Percentiles rank a stretch among this genome's conserved stretches.
phyloP scores from a whole-genome alignment of 2,797 vertebrate genomes.

The Aldrovandia affinis region DNA sequence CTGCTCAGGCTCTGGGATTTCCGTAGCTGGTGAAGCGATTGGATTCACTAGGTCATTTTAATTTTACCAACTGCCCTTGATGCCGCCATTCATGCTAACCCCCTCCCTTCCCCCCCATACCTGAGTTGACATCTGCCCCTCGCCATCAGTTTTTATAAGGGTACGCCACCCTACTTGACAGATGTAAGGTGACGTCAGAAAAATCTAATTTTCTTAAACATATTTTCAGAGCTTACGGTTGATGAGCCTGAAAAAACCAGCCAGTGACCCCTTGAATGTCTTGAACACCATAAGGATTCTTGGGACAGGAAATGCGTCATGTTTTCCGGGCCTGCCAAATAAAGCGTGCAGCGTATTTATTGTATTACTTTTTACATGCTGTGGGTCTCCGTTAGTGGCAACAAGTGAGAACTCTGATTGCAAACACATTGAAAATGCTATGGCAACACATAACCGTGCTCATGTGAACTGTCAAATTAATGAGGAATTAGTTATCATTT shows the following conservation, averaged over 20 bases:
- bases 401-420: constrained; percentile 14
- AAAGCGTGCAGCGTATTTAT: neutral
- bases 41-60: constrained; percentile 37
- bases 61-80: constrained; percentile 37
- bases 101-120: neutral
- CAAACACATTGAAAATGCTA: constrained; percentile 33
- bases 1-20: constrained; percentile 49
- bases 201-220: neutral
- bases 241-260: neutral
- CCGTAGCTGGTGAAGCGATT: constrained; percentile 47
- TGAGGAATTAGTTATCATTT: neutral
- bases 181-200: too few species aligned
- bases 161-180: neutral
- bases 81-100: constrained; percentile 1
- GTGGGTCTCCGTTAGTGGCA: neutral
- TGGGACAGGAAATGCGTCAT: neutral
- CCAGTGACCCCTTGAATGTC: neutral
- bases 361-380: neutral
- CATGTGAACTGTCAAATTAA: neutral
- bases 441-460: constrained; percentile 30
- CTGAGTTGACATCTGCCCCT: neutral
- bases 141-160: neutral
- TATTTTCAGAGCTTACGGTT: neutral
- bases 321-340: neutral
- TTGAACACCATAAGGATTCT: neutral